Evolutionary conservation across 2,113 vertebrate genomes (phyloP).

Genomic region (Chitala chitala): DNA sequence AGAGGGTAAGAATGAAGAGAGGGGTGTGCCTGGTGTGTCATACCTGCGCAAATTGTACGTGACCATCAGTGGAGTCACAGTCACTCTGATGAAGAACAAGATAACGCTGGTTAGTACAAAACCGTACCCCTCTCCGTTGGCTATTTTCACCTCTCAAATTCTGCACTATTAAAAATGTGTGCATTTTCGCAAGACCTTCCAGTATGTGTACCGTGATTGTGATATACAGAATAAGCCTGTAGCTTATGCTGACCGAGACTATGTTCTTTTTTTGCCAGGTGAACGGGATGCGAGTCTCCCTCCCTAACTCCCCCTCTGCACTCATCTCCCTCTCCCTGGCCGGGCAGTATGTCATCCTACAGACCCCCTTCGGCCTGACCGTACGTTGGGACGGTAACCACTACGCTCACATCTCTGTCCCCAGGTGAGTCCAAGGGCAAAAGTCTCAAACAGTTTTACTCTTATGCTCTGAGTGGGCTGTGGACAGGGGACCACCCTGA

Average conservation of each 20-base stretch:
- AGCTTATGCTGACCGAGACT: background rate
- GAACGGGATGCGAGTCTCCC: conserved; percentile 53
- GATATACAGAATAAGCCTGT: background rate
- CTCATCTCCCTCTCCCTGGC: conserved; percentile 54
- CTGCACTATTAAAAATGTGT: background rate
- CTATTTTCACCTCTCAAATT: background rate
- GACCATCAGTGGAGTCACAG: conserved; percentile 51
- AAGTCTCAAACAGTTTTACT: background rate
- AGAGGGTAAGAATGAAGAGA: conserved; percentile 65
- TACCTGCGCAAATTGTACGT: conserved; percentile 64
- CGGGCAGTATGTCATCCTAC: conserved; percentile 67
- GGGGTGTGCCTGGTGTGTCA: conserved; percentile 54
- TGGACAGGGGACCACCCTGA: background rate
- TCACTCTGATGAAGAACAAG: conserved; percentile 65
- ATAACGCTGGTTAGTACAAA: conserved; percentile 56
- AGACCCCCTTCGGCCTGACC: conserved; percentile 60
- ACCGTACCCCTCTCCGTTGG: background rate
- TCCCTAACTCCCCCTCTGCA: conserved; percentile 58
- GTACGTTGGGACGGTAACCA: conserved; percentile 76
- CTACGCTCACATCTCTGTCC: conserved; percentile 61
- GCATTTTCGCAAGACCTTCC: background rate
- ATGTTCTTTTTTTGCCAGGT: conserved; percentile 51
- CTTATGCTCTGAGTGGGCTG: background rate
- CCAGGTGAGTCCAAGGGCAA: conserved; percentile 51
- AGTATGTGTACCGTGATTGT: background rate